Conservation (phyloP, 2,888 invertebrate genomes). For the Polydrusus pterygomalis region DNA sequence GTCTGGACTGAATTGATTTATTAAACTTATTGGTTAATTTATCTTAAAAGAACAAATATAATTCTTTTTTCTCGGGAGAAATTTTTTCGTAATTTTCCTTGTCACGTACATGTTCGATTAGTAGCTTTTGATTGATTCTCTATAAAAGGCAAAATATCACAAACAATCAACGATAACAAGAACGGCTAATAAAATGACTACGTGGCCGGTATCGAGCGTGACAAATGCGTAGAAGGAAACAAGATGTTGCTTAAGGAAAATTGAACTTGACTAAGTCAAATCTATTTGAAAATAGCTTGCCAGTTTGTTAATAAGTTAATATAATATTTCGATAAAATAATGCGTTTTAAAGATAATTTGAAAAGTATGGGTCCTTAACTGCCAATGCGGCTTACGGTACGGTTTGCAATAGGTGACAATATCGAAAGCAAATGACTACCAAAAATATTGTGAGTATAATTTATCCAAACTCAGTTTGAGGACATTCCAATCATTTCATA, state of each 20-base stretch:
- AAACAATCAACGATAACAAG: conserved; percentile 16
- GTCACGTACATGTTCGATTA: conserved; percentile 20
- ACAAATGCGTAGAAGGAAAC: conserved; percentile 2
- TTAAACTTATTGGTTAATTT: conserved; percentile 1
- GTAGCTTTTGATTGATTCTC: conserved; percentile 15
- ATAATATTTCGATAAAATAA: too few relatives aligned
- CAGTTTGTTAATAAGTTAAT: too few relatives aligned
- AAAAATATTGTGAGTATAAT: too few relatives aligned
- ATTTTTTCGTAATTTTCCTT: background rate
- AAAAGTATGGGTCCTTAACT: too few relatives aligned
- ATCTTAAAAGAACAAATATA: background rate
- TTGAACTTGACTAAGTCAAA: background rate
- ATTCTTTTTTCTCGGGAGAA: background rate
- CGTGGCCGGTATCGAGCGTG: conserved; percentile 4
- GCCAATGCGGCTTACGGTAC: too few relatives aligned
- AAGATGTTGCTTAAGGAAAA: background rate
- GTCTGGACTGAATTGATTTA: background rate
- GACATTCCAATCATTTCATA: too few relatives aligned
- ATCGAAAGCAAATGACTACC: too few relatives aligned
- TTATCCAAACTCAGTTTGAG: too few relatives aligned
- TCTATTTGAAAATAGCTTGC: background rate
- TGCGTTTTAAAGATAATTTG: too few relatives aligned
- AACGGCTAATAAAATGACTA: conserved; percentile 10
- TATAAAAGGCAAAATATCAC: conserved; percentile 19
- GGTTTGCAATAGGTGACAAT: too few relatives aligned